Evolutionary conservation across 2,888 invertebrate genomes (phyloP).

Genomic region (Clanis bilineata): DNA sequence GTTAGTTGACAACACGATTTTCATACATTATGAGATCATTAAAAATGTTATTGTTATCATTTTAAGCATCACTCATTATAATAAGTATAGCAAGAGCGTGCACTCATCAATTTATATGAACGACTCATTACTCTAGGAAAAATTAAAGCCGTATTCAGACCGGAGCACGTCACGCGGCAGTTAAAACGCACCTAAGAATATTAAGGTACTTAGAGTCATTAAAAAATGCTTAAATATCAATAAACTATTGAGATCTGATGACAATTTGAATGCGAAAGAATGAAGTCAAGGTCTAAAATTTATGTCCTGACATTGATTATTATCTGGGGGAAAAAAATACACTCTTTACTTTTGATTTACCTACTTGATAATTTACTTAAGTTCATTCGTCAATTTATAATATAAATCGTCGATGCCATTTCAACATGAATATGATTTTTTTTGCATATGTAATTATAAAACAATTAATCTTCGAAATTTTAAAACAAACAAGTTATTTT

Average conservation of each 20-base stretch:
- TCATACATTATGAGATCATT: slow-evolving; percentile 35
- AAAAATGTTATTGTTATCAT: slow-evolving; percentile 63
- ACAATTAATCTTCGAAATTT: no score
- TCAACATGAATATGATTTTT: no score
- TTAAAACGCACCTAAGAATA: neutral
- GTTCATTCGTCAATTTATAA: no score
- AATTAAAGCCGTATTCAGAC: slow-evolving; percentile 30
- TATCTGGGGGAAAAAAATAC: neutral
- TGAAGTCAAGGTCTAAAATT: neutral
- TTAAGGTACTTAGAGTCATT: neutral
- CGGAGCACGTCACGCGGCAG: neutral
- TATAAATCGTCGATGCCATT: no score
- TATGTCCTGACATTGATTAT: neutral
- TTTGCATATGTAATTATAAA: no score
- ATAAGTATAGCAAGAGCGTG: slow-evolving; percentile 45
- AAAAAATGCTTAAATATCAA: slow-evolving; percentile 4
- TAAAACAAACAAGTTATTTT: neutral
- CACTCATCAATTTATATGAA: slow-evolving; percentile 66
- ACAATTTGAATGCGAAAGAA: neutral
- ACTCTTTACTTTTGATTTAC: no score
- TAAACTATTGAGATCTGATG: neutral
- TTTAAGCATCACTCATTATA: slow-evolving; percentile 69
- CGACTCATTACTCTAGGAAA: slow-evolving; percentile 51
- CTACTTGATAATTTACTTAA: no score
- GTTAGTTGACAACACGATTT: slow-evolving; percentile 38